These are phyloP conservation scores for Sisyra terminalis DNA, from an alignment of 2,888 invertebrate genomes.

Conservation along the genomic window DNA sequence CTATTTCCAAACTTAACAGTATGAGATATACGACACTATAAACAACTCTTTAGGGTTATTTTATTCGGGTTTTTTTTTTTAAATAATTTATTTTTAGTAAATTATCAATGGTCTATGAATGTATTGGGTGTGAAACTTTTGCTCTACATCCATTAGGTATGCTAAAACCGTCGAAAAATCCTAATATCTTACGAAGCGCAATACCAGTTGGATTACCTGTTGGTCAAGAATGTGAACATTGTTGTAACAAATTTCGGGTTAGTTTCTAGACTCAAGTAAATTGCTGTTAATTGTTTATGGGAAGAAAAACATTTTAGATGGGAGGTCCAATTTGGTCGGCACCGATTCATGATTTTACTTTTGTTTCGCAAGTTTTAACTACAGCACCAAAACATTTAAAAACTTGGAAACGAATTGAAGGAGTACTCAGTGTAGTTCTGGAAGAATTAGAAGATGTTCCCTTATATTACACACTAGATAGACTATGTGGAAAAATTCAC, in stretches of 20 bases:
- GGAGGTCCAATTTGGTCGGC: slow-evolving; percentile 94
- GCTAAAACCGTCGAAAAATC: slow-evolving; percentile 38
- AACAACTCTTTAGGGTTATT: background rate
- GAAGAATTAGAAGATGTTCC: slow-evolving; percentile 78
- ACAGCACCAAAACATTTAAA: slow-evolving; percentile 31
- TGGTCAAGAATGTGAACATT: slow-evolving; percentile 50
- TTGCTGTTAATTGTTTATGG: too few species aligned
- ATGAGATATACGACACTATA: too few species aligned
- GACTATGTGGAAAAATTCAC: slow-evolving; percentile 56
- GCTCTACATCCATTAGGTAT: slow-evolving; percentile 61
- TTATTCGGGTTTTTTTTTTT: slow-evolving; percentile 4
- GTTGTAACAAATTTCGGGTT: slow-evolving; percentile 58
- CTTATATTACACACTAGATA: slow-evolving; percentile 72
- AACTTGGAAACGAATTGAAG: slow-evolving; percentile 61
- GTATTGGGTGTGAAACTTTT: slow-evolving; percentile 74
- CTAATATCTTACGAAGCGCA: slow-evolving; percentile 40
- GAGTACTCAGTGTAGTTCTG: slow-evolving; percentile 60
- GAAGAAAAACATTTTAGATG: slow-evolving; percentile 37
- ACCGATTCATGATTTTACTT: slow-evolving; percentile 62
- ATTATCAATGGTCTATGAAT: slow-evolving; percentile 74
- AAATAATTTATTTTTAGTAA: slow-evolving; percentile 39
- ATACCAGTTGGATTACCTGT: slow-evolving; percentile 57
- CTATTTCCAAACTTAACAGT: too few species aligned
- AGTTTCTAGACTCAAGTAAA: too few species aligned
- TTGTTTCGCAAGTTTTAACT: slow-evolving; percentile 50